phyloP scores from a whole-genome alignment of 2,113 vertebrate species.

The Bubo bubo region DNA sequence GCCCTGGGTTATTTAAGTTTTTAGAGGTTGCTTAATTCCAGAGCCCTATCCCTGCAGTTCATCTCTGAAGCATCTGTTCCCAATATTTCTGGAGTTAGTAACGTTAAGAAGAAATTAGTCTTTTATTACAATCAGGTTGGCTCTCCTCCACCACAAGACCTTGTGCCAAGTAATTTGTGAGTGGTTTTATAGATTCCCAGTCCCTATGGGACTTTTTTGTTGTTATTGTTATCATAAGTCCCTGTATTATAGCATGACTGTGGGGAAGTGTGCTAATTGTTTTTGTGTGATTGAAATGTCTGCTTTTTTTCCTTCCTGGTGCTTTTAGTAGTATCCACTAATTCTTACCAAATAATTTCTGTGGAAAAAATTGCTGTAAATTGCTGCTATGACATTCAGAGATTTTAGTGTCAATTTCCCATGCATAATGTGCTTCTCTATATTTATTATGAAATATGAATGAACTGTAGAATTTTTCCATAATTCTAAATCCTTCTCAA shows the following conservation, averaged over 20 bases:
- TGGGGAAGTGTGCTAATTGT: neutral
- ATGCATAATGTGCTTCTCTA: neutral
- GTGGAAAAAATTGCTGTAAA: neutral
- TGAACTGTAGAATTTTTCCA: neutral
- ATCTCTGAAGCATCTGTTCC: conserved; percentile 10
- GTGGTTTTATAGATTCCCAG: neutral
- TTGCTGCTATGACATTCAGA: neutral
- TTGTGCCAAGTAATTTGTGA: conserved; percentile 47
- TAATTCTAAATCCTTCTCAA: neutral
- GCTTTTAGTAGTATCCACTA: neutral
- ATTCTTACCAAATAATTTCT: neutral
- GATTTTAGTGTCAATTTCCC: neutral
- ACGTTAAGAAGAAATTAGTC: neutral
- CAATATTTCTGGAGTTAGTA: conserved; percentile 12
- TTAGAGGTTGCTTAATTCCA: neutral
- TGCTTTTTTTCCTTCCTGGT: neutral
- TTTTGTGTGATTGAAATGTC: neutral
- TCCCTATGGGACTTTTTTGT: neutral
- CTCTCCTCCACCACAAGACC: conserved; percentile 1
- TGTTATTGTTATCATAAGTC: neutral
- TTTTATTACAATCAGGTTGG: neutral
- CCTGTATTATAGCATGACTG: neutral
- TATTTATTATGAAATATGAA: neutral
- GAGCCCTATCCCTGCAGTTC: neutral
- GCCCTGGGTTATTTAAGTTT: neutral